These are phyloP conservation scores for Pseudomugil tenellus DNA, from an alignment of 2,797 vertebrate species.

Conservation along the genomic window DNA sequence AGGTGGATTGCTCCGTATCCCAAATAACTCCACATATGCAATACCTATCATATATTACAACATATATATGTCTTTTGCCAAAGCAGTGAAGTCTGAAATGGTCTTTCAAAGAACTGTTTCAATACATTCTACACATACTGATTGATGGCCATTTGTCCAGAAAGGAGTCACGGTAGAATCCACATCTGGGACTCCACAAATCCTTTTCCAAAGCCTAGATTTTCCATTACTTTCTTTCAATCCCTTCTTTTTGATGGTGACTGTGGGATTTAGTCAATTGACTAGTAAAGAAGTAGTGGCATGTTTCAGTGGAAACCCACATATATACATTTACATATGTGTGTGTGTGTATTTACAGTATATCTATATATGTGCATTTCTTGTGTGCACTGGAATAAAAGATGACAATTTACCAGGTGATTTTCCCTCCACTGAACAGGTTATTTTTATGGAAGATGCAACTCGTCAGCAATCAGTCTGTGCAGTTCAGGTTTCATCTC, in stretches of 20 bases:
- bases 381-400: background rate
- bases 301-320: too few species aligned
- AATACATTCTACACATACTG: constrained; percentile 8
- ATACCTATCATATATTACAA: constrained; percentile 17
- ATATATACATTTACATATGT: too few species aligned
- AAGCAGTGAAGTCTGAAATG: constrained; percentile 20
- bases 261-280: constrained; percentile 41
- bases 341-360: too few species aligned
- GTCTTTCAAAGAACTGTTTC: constrained; percentile 14
- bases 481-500: background rate
- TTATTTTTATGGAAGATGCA: background rate
- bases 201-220: constrained; percentile 57
- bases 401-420: background rate
- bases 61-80: constrained; percentile 8
- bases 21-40: constrained; percentile 36
- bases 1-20: constrained; percentile 30
- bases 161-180: constrained; percentile 30
- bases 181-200: constrained; percentile 60
- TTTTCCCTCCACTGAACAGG: constrained; percentile 2
- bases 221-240: constrained; percentile 36
- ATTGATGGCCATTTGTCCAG: constrained; percentile 27
- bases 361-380: background rate
- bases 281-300: constrained; percentile 25
- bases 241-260: constrained; percentile 50
- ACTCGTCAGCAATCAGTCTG: background rate